These are phyloP conservation scores for Molorchus minor DNA, from an alignment of 2,888 invertebrate species.

Conservation along the genomic window DNA sequence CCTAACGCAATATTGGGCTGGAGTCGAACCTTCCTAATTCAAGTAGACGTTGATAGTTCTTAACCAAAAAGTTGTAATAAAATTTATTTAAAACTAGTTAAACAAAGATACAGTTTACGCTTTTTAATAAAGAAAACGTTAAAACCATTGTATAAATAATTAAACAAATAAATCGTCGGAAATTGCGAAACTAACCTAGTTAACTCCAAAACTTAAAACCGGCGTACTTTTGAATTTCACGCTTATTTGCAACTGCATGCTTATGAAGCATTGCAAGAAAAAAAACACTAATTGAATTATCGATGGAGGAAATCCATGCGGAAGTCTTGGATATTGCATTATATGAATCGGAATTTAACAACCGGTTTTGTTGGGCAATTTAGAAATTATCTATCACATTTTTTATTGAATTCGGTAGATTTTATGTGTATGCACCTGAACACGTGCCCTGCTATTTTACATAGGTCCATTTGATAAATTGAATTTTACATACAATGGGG, in stretches of 20 bases:
- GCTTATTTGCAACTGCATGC: neutral
- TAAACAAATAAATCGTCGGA: too few relatives aligned
- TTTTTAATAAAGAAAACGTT: too few relatives aligned
- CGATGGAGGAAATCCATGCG: neutral
- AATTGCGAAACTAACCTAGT: neutral
- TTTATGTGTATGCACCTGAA: conserved; percentile 12
- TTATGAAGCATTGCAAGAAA: neutral
- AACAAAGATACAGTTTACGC: too few relatives aligned
- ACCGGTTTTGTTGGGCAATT: conserved; percentile 16
- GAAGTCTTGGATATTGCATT: neutral
- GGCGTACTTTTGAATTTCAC: neutral
- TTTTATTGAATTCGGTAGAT: conserved; percentile 7
- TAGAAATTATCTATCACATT: conserved; percentile 13
- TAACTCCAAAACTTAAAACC: neutral
- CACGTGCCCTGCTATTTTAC: conserved; percentile 37
- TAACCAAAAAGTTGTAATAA: too few relatives aligned
- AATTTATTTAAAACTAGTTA: too few relatives aligned
- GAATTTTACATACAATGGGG: conserved; percentile 41
- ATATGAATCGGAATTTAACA: neutral
- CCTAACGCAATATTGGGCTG: too few relatives aligned
- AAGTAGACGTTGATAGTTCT: too few relatives aligned
- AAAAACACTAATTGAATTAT: neutral
- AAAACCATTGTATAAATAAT: too few relatives aligned
- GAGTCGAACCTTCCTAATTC: too few relatives aligned
- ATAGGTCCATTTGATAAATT: conserved; percentile 35